A percentile compares a stretch with the other conserved stretches of the same genome.
phyloP scores from a whole-genome alignment of 2,888 invertebrate species.

The Tupiocoris notatus region DNA sequence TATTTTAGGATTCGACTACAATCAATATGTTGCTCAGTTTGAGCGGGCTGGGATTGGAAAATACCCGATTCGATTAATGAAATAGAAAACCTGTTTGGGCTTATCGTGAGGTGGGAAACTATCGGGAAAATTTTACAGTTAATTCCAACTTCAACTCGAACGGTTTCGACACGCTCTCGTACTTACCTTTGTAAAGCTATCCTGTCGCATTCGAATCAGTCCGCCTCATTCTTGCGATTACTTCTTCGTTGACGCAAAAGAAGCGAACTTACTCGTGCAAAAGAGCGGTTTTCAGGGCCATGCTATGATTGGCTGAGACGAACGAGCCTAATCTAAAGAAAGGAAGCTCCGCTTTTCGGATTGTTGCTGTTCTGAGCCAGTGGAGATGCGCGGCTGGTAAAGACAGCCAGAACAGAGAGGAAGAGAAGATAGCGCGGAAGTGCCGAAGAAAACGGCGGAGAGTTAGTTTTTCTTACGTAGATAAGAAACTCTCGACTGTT shows the following conservation, averaged over 20 bases:
- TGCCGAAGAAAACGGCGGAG: constrained; percentile 32
- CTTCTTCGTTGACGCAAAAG: constrained; percentile 1
- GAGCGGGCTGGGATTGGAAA: too few relatives aligned
- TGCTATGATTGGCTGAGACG: too few relatives aligned
- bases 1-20: too few relatives aligned
- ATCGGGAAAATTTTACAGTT: constrained; percentile 16
- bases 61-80: too few relatives aligned
- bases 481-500: constrained; percentile 37
- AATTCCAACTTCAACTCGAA: background rate
- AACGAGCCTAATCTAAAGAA: background rate
- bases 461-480: background rate
- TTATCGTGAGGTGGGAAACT: background rate
- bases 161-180: constrained; percentile 23
- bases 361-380: constrained; percentile 46
- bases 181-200: background rate
- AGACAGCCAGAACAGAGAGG: too few relatives aligned
- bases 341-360: constrained; percentile 31
- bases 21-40: too few relatives aligned
- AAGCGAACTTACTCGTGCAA: constrained; percentile 28
- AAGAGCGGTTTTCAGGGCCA: constrained; percentile 25
- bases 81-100: background rate
- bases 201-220: constrained; percentile 10
- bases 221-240: background rate
- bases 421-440: constrained; percentile 40
- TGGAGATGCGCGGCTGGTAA: too few relatives aligned